phyloP scores from a whole-genome alignment of 64 coral and sea anemone species.

The Platygyra sinensis region DNA sequence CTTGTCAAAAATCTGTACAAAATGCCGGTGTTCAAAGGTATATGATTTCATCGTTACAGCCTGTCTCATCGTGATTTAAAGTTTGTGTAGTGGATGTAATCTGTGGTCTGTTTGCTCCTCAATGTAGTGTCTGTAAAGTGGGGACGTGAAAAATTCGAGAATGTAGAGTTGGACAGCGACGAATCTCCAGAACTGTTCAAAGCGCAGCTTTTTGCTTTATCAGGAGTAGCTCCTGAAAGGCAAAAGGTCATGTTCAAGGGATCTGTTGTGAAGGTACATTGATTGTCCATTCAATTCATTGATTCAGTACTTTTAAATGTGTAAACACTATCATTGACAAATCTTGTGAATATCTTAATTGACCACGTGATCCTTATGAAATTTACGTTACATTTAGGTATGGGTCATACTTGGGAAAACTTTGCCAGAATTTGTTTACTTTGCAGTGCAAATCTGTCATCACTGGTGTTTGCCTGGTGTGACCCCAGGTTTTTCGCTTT shows the following conservation, averaged over 20 bases:
- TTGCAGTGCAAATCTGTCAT: too few relatives aligned
- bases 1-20: conserved; percentile 23
- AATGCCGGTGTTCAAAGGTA: conserved; percentile 66
- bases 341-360: background rate
- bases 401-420: too few relatives aligned
- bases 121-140: conserved; percentile 84
- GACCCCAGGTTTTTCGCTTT: too few relatives aligned
- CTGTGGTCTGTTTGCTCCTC: background rate
- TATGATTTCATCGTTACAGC: background rate
- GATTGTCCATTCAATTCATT: background rate
- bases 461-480: too few relatives aligned
- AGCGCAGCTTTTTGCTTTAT: conserved; percentile 94
- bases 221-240: conserved; percentile 90
- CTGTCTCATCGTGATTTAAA: background rate
- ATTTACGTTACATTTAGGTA: background rate
- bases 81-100: background rate
- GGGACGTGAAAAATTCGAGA: conserved; percentile 96
- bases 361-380: background rate
- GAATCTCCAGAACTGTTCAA: conserved; percentile 93
- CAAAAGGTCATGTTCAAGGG: conserved; percentile 99
- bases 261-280: conserved; percentile 82
- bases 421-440: too few relatives aligned
- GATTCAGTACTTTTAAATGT: background rate
- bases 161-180: conserved; percentile 90
- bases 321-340: background rate